These are phyloP conservation scores for Megaceryle maxima DNA, from an alignment of 2,113 vertebrate genomes.

Conservation along the genomic window DNA sequence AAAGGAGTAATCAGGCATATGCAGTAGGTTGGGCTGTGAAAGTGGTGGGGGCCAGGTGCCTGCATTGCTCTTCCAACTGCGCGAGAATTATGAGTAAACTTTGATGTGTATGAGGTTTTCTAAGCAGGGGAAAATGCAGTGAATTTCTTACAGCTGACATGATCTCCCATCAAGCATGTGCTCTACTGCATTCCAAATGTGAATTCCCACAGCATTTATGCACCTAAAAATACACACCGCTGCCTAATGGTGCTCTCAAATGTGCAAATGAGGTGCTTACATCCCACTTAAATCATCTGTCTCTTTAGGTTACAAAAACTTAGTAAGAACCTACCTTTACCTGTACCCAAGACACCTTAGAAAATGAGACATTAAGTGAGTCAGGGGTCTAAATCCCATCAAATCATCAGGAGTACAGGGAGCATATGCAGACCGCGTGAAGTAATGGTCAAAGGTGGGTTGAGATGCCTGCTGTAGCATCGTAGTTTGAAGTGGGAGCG, in stretches of 20 bases:
- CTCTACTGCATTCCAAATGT: background rate
- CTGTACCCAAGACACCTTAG: background rate
- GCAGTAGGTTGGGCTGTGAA: background rate
- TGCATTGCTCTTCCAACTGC: background rate
- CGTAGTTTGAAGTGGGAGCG: background rate
- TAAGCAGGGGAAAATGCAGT: background rate
- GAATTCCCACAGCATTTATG: background rate
- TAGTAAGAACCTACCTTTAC: background rate
- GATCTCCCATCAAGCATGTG: background rate
- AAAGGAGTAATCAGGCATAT: background rate
- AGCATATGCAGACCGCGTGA: background rate
- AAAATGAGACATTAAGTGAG: background rate
- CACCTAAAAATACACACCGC: background rate
- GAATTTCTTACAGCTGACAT: constrained; percentile 8
- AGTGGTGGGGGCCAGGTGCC: background rate
- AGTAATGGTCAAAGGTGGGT: background rate
- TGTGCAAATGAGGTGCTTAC: background rate
- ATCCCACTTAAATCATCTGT: background rate
- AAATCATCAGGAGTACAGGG: accelerated
- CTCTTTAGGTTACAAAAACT: background rate
- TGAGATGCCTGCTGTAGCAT: background rate
- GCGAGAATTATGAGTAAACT: background rate
- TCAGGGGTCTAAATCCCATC: background rate
- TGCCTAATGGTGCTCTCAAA: background rate
- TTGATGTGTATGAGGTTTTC: background rate